Evolutionary conservation across 2,113 vertebrate species (phyloP).

Genomic region (Engraulis encrasicolus): DNA sequence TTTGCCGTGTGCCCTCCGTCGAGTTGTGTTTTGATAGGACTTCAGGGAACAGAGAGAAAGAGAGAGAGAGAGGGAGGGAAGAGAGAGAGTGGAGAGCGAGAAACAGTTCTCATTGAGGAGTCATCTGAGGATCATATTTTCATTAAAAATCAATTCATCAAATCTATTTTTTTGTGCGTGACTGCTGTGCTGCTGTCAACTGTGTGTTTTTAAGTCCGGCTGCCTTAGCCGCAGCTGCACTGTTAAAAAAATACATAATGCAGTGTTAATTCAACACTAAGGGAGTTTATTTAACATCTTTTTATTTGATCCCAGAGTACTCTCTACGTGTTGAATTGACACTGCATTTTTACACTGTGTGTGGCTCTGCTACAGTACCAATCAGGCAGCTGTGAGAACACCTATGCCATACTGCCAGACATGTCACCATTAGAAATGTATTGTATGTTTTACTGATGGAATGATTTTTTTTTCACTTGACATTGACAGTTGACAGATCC

Average conservation of each 20-base stretch:
- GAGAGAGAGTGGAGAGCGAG: not conserved
- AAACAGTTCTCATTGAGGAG: not conserved
- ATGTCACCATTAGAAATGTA: not conserved
- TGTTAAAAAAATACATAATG: too few relatives aligned
- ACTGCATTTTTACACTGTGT: too few relatives aligned
- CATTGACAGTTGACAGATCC: too few relatives aligned
- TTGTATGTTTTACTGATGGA: not conserved
- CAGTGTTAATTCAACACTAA: too few relatives aligned
- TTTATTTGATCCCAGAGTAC: too few relatives aligned
- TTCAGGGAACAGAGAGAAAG: not conserved
- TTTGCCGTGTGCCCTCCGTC: constrained; percentile 23
- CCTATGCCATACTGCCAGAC: not conserved
- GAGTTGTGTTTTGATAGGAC: constrained; percentile 25
- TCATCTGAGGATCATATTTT: constrained; percentile 16
- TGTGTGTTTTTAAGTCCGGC: not conserved
- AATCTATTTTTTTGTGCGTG: not conserved
- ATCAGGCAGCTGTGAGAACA: not conserved
- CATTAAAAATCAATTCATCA: constrained; percentile 21
- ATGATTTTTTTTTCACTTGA: too few relatives aligned
- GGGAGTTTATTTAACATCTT: too few relatives aligned
- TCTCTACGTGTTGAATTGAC: too few relatives aligned
- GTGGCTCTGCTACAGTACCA: not conserved
- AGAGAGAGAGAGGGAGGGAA: not conserved
- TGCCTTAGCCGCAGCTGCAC: not conserved
- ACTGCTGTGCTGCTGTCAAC: not conserved